These are phyloP conservation scores for Machimus atricapillus DNA, from an alignment of 2,888 invertebrate species.

Conservation along the genomic window DNA sequence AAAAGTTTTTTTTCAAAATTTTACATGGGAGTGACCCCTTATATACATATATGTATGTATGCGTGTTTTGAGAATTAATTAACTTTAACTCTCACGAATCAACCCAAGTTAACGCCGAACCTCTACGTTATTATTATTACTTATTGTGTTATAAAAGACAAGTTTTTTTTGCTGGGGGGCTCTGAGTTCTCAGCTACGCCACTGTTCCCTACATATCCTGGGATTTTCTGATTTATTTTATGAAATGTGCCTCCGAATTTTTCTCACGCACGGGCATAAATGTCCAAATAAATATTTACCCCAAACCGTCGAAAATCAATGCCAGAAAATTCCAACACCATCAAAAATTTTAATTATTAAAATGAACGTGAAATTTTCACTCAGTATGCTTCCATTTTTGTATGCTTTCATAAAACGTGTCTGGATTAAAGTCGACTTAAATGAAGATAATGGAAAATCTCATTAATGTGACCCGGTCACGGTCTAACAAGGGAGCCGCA, in stretches of 20 bases:
- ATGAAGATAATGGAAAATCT: neutral
- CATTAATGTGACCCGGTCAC: neutral
- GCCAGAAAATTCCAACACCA: neutral
- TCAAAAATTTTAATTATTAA: neutral
- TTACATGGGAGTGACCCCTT: no score
- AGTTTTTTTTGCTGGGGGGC: no score
- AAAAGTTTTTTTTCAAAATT: no score
- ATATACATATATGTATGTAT: no score
- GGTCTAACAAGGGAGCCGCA: neutral
- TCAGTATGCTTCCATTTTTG: neutral
- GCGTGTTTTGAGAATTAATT: no score
- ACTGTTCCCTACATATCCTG: neutral
- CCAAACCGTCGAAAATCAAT: neutral
- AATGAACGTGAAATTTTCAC: neutral
- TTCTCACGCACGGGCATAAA: neutral
- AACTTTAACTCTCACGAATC: no score
- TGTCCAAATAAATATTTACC: neutral
- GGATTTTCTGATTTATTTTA: neutral
- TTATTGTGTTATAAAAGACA: no score
- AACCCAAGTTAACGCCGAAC: no score
- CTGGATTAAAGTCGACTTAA: neutral
- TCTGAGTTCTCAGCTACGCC: no score
- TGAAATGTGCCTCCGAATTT: neutral
- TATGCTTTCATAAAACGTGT: neutral
- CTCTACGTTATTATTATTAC: no score